phyloP scores from a whole-genome alignment of 2,113 vertebrate genomes.

The Entelurus aequoreus region DNA sequence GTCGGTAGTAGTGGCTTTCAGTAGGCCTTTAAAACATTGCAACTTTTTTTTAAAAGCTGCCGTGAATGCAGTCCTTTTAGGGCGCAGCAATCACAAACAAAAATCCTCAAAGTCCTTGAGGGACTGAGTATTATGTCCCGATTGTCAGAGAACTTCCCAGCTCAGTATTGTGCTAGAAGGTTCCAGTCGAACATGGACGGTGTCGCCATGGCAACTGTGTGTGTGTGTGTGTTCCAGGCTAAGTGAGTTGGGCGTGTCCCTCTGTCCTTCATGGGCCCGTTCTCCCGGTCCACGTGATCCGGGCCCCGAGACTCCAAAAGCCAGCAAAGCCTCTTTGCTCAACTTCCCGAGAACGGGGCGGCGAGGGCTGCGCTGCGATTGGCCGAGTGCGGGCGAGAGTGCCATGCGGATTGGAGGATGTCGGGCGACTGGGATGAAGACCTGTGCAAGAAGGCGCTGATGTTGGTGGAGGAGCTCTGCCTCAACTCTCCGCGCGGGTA shows the following conservation, averaged over 20 bases:
- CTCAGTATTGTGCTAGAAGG: neutral
- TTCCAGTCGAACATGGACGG: neutral
- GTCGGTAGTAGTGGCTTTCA: too few relatives aligned
- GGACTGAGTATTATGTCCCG: too few relatives aligned
- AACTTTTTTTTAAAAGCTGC: too few relatives aligned
- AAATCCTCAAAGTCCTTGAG: too few relatives aligned
- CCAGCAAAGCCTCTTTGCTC: slow-evolving; percentile 10
- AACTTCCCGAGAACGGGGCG: slow-evolving; percentile 9
- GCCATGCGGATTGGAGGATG: slow-evolving; percentile 83
- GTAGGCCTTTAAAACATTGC: too few relatives aligned
- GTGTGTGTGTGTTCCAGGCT: slow-evolving; percentile 38
- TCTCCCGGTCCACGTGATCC: slow-evolving; percentile 46
- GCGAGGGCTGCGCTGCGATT: slow-evolving; percentile 62
- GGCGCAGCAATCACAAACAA: too few relatives aligned
- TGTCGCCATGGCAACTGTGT: slow-evolving; percentile 2
- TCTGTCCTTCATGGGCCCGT: slow-evolving; percentile 39
- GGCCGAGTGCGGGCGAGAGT: slow-evolving; percentile 68
- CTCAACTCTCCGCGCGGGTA: slow-evolving; percentile 70
- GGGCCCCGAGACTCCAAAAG: slow-evolving; percentile 27
- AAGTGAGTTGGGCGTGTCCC: slow-evolving; percentile 35
- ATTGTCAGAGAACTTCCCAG: neutral
- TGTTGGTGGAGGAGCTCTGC: slow-evolving; percentile 84
- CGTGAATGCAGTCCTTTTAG: too few relatives aligned
- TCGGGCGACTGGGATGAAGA: slow-evolving; percentile 92
- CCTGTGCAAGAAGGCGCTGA: slow-evolving; percentile 81